Evolutionary conservation across 1,140 invertebrate species (phyloP).

Genomic region (Solenopsis fugax): DNA sequence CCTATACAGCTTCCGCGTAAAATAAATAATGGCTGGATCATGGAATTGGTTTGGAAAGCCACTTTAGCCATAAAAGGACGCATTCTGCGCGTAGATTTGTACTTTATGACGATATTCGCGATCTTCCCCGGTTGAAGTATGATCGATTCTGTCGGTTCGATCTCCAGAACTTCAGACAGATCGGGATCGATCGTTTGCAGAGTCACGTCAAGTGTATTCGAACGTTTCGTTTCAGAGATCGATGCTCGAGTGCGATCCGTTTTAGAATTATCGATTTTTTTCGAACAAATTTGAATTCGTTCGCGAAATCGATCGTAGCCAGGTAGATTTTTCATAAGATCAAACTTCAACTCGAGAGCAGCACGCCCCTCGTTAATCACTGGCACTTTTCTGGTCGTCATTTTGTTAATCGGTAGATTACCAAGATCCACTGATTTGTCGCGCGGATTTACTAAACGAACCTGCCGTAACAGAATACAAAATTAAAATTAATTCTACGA

Average conservation of each 20-base stretch:
- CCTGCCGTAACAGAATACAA: constrained; percentile 65
- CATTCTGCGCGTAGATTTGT: constrained; percentile 75
- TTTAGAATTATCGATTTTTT: neutral
- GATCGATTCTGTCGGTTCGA: constrained; percentile 74
- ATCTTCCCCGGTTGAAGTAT: constrained; percentile 75
- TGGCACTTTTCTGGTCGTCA: constrained; percentile 73
- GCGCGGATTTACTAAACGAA: constrained; percentile 79
- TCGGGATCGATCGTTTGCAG: constrained; percentile 42
- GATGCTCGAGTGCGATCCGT: neutral
- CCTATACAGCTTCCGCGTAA: constrained; percentile 81
- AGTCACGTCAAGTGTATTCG: constrained; percentile 1
- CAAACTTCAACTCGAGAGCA: constrained; percentile 76
- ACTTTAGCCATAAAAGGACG: constrained; percentile 77
- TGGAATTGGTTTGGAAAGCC: constrained; percentile 62
- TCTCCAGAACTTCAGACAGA: constrained; percentile 65
- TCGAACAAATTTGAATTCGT: neutral
- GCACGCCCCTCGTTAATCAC: constrained; percentile 82
- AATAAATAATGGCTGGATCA: constrained; percentile 76
- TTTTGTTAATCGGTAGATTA: constrained; percentile 75
- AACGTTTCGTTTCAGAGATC: constrained; percentile 59
- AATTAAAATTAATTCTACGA: neutral
- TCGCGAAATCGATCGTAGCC: constrained; percentile 14
- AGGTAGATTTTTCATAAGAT: constrained; percentile 65
- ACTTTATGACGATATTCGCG: constrained; percentile 78
- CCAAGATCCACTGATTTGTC: constrained; percentile 84